phyloP scores from a whole-genome alignment of 2,797 vertebrate species.

The Syndactyla subalaris region DNA sequence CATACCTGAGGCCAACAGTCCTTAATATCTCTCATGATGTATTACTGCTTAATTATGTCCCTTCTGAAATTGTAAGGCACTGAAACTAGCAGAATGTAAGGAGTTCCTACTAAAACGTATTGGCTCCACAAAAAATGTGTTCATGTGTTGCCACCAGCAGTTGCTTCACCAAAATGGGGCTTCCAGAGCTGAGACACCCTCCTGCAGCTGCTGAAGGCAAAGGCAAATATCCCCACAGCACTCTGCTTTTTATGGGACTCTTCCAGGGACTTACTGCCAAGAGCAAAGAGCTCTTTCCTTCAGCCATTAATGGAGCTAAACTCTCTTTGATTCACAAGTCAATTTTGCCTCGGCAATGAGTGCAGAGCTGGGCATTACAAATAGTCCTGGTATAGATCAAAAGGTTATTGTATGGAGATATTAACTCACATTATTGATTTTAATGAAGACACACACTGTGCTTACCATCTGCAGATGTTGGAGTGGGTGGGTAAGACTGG shows the following conservation, averaged over 20 bases:
- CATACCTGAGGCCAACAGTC: neutral
- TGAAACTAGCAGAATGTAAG: neutral
- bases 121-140: neutral
- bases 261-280: neutral
- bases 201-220: neutral
- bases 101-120: neutral
- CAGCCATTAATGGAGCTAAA: neutral
- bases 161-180: neutral
- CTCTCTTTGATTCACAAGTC: neutral
- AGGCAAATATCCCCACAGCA: neutral
- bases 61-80: neutral
- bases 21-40: neutral
- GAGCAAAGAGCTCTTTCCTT: slow-evolving; percentile 1
- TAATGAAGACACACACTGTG: neutral
- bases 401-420: neutral
- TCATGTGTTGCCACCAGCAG: neutral
- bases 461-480: slow-evolving; percentile 37
- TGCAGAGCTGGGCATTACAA: neutral
- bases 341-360: neutral
- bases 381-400: neutral
- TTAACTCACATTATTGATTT: slow-evolving; percentile 15
- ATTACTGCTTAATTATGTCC: neutral
- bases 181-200: neutral
- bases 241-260: neutral
- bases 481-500: slow-evolving; percentile 18